Conservation (phyloP, 2,888 invertebrate genomes). For the Drosophila tanythrix region DNA sequence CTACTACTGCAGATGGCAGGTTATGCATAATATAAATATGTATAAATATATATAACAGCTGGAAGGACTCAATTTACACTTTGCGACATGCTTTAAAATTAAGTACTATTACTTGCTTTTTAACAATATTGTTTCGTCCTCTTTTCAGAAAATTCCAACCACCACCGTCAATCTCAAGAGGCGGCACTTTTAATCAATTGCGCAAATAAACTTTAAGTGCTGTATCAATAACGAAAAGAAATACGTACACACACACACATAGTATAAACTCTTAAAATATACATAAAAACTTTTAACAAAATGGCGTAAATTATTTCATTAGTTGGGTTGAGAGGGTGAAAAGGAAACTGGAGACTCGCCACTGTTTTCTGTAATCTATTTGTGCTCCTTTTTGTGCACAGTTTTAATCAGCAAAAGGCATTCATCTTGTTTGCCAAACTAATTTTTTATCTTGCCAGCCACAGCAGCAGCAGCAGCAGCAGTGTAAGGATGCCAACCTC, state of each 20-base stretch:
- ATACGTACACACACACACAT: slow-evolving; percentile 7
- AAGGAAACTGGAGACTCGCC: slow-evolving; percentile 1
- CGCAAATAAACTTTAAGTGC: slow-evolving; percentile 3
- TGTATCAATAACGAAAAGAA: slow-evolving; percentile 14
- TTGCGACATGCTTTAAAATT: neutral
- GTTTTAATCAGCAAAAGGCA: slow-evolving; percentile 83
- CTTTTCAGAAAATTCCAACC: slow-evolving; percentile 22
- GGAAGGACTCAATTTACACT: neutral
- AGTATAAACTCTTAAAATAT: slow-evolving; percentile 17
- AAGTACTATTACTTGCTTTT: neutral
- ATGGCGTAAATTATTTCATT: slow-evolving; percentile 52
- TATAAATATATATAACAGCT: neutral
- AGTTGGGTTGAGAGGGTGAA: slow-evolving; percentile 14
- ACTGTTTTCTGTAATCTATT: slow-evolving; percentile 12
- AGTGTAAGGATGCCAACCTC: slow-evolving; percentile 13
- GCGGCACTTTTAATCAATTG: slow-evolving; percentile 11
- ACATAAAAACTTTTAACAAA: slow-evolving; percentile 17
- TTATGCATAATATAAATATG: neutral
- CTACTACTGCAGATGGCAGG: neutral
- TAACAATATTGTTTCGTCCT: neutral
- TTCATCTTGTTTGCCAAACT: slow-evolving; percentile 82
- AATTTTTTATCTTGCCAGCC: slow-evolving; percentile 78
- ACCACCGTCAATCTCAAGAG: neutral
- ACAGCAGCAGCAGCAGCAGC: slow-evolving; percentile 35
- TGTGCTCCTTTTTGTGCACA: slow-evolving; percentile 48